phyloP scores from a whole-genome alignment of 2,888 invertebrate genomes.

The Eupithecia insigniata region DNA sequence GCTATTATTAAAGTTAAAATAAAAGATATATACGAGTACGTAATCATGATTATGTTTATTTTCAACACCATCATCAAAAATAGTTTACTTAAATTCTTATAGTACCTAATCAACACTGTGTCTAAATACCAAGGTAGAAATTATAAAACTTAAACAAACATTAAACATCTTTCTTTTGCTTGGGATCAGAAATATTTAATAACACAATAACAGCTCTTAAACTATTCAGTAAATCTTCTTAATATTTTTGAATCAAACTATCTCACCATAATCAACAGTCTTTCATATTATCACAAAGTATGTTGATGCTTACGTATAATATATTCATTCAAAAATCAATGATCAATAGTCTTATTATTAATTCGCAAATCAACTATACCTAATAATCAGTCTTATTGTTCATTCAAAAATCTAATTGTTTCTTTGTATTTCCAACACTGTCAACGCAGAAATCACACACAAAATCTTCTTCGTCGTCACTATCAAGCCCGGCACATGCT shows the following conservation, averaged over 20 bases:
- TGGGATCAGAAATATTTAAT: slow-evolving; percentile 15
- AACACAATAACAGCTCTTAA: slow-evolving; percentile 10
- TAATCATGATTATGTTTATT: slow-evolving; percentile 15
- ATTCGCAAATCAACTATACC: slow-evolving; percentile 15
- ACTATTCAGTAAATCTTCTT: slow-evolving; percentile 11
- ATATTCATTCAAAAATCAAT: no score
- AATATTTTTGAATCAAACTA: slow-evolving; percentile 7
- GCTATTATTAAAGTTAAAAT: slow-evolving; percentile 16
- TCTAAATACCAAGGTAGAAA: slow-evolving; percentile 13
- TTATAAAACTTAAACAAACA: slow-evolving; percentile 14
- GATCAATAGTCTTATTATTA: no score
- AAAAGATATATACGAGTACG: slow-evolving; percentile 11
- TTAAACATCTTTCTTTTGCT: slow-evolving; percentile 11
- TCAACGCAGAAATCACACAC: slow-evolving; percentile 24
- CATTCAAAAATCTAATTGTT: slow-evolving; percentile 17
- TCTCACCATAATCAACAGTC: slow-evolving; percentile 16
- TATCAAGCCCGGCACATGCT: slow-evolving; percentile 30
- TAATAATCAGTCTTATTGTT: slow-evolving; percentile 17
- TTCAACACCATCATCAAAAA: slow-evolving; percentile 11
- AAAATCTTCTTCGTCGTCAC: slow-evolving; percentile 27
- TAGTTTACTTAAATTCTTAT: no score
- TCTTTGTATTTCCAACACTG: slow-evolving; percentile 15
- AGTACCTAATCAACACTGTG: slow-evolving; percentile 16
- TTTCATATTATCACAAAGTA: slow-evolving; percentile 16
- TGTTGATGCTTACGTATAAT: slow-evolving; percentile 13